Conservation (phyloP, 2,888 invertebrate genomes). For the Miltochrista miniata region DNA sequence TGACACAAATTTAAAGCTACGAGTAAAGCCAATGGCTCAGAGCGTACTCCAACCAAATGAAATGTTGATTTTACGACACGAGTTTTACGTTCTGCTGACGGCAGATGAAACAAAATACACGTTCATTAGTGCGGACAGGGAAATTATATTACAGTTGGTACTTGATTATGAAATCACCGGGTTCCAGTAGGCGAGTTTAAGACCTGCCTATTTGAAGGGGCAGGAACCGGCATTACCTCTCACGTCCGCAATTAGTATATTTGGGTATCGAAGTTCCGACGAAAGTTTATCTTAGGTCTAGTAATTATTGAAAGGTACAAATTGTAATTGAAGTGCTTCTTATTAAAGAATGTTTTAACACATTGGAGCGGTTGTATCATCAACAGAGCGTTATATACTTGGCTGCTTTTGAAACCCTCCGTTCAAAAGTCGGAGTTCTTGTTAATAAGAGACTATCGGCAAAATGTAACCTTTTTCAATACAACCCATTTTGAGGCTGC, state of each 20-base stretch:
- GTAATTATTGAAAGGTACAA: slow-evolving; percentile 20
- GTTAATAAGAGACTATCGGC: too few relatives aligned
- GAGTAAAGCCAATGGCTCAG: slow-evolving; percentile 37
- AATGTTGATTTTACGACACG: slow-evolving; percentile 72
- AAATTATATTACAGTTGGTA: slow-evolving; percentile 74
- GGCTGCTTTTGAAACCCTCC: too few relatives aligned
- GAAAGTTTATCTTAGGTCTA: slow-evolving; percentile 31
- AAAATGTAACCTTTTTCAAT: too few relatives aligned
- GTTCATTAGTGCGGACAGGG: slow-evolving; percentile 75
- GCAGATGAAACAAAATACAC: slow-evolving; percentile 79
- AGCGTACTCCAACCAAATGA: slow-evolving; percentile 56
- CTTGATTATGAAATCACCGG: slow-evolving; percentile 72
- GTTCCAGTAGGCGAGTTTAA: slow-evolving; percentile 51
- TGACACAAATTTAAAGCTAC: slow-evolving; percentile 62
- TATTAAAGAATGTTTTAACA: too few relatives aligned
- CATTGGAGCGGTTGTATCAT: too few relatives aligned
- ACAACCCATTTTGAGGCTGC: too few relatives aligned
- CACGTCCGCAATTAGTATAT: slow-evolving; percentile 47
- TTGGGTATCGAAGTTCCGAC: slow-evolving; percentile 22
- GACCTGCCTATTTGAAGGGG: slow-evolving; percentile 27
- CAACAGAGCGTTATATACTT: too few relatives aligned
- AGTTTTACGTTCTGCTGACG: slow-evolving; percentile 62
- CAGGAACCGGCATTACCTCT: slow-evolving; percentile 29
- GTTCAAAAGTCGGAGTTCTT: too few relatives aligned
- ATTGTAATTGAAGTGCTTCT: slow-evolving; percentile 6